Evolutionary conservation across 2,888 invertebrate species (phyloP).

Genomic region (Drosophila ezoana): DNA sequence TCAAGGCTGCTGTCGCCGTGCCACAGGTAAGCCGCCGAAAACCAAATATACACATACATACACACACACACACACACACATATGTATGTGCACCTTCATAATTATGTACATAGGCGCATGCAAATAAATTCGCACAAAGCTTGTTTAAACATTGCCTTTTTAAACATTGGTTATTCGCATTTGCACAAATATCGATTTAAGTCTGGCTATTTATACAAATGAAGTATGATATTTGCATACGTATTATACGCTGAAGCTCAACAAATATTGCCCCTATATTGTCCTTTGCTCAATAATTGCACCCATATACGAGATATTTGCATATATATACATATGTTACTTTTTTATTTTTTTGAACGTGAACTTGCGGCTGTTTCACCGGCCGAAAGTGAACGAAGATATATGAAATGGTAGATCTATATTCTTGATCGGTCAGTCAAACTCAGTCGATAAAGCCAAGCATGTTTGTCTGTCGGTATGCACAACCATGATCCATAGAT

Average conservation of each 20-base stretch:
- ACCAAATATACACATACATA: slow-evolving; percentile 5
- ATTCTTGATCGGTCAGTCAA: no score
- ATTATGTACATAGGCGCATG: slow-evolving; percentile 9
- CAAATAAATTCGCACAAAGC: slow-evolving; percentile 24
- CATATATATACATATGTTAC: neutral
- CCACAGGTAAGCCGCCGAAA: slow-evolving; percentile 33
- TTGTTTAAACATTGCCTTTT: slow-evolving; percentile 48
- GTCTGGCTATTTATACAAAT: slow-evolving; percentile 5
- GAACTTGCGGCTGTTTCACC: neutral
- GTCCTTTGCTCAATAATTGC: slow-evolving; percentile 8
- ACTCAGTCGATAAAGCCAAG: no score
- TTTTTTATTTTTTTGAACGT: neutral
- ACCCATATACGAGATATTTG: slow-evolving; percentile 7
- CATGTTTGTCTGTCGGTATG: no score
- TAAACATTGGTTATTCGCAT: slow-evolving; percentile 33
- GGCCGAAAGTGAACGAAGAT: no score
- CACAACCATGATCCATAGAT: no score
- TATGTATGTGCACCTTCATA: neutral
- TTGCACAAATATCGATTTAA: slow-evolving; percentile 5
- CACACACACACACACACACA: neutral
- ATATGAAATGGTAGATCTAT: no score
- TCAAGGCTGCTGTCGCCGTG: slow-evolving; percentile 61
- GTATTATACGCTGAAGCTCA: neutral
- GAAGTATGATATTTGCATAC: slow-evolving; percentile 2
- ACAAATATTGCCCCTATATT: slow-evolving; percentile 7